phyloP scores from a whole-genome alignment of 2,797 vertebrate genomes.

The Sandelia bainsii region DNA sequence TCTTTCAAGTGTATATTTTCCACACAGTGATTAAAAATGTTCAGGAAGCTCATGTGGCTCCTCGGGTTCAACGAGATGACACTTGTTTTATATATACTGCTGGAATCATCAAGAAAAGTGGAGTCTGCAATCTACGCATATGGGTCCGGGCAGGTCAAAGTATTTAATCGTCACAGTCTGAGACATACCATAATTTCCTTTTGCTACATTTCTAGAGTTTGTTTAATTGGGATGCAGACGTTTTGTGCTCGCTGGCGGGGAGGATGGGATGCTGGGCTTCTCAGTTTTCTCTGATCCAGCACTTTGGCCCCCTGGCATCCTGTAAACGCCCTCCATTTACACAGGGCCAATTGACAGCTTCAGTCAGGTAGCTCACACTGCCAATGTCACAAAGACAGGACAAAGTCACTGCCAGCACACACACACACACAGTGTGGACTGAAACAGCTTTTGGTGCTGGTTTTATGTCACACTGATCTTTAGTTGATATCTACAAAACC shows the following conservation, averaged over 20 bases:
- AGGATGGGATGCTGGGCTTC: conserved; percentile 42
- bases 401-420: conserved; percentile 18
- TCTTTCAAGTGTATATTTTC: background rate
- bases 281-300: conserved; percentile 82
- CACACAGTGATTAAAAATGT: conserved; percentile 3
- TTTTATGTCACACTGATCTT: conserved; percentile 2
- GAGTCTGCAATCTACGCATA: background rate
- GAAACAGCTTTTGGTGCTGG: background rate
- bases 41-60: conserved; percentile 5
- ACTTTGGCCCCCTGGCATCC: conserved; percentile 63
- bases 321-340: conserved; percentile 63
- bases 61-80: background rate
- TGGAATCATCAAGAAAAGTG: background rate
- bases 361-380: conserved; percentile 45
- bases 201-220: background rate
- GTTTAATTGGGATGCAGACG: background rate
- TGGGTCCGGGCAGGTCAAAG: too few species aligned
- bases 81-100: background rate
- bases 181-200: background rate
- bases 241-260: conserved; percentile 5
- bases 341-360: conserved; percentile 58
- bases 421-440: conserved; percentile 1
- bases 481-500: background rate
- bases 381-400: conserved; percentile 65
- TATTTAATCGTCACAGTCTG: too few species aligned